Evolutionary conservation across 2,888 invertebrate species (phyloP).

Genomic region (Drosophila flavopinicola): DNA sequence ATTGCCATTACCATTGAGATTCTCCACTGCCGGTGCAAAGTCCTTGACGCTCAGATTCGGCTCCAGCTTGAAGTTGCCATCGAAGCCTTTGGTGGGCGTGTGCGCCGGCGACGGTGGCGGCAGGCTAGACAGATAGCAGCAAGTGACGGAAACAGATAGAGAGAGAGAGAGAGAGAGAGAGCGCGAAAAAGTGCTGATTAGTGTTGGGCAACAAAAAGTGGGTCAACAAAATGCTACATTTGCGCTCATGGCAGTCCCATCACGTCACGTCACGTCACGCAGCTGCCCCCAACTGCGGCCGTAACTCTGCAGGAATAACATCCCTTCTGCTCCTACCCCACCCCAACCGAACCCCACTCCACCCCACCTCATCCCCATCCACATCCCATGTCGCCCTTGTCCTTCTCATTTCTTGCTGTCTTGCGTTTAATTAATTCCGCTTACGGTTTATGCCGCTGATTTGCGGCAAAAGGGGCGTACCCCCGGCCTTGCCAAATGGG

Average conservation of each 20-base stretch:
- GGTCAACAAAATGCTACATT: conserved; percentile 40
- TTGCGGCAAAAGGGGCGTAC: conserved; percentile 10
- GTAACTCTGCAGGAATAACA: conserved; percentile 14
- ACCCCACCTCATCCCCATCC: background rate
- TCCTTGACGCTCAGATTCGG: conserved; percentile 84
- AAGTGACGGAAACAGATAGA: too few relatives aligned
- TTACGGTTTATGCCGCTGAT: too few relatives aligned
- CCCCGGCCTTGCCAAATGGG: too few relatives aligned
- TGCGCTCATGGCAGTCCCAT: conserved; percentile 27
- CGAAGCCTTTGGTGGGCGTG: conserved; percentile 83
- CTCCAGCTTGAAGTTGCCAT: conserved; percentile 83
- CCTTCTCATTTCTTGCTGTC: conserved; percentile 20
- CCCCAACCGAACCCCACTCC: background rate
- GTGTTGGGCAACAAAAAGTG: conserved; percentile 22
- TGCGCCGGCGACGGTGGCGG: conserved; percentile 81
- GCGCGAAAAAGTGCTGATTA: background rate
- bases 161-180: background rate
- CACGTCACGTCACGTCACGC: conserved; percentile 19
- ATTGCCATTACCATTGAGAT: conserved; percentile 50
- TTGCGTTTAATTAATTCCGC: conserved; percentile 79
- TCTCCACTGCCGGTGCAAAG: conserved; percentile 74
- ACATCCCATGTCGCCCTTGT: background rate
- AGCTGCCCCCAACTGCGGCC: conserved; percentile 2
- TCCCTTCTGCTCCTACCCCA: background rate
- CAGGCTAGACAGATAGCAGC: too few relatives aligned